Evolutionary conservation across 2,888 invertebrate species (phyloP).

Genomic region (Drosophila mayaguana): DNA sequence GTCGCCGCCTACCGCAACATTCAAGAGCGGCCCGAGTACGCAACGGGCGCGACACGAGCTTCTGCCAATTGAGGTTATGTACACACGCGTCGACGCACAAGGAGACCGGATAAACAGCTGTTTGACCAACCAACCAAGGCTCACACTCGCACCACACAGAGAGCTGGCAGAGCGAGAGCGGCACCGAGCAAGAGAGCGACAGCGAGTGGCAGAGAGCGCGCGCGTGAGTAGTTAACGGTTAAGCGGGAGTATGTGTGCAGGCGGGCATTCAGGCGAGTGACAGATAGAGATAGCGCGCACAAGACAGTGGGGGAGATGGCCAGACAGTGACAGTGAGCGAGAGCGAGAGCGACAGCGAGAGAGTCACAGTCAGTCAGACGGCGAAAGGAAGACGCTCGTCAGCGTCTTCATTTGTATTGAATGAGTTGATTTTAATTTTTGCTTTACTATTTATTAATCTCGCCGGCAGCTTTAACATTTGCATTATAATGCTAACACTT

Average conservation of each 20-base stretch:
- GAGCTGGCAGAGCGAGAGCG: slow-evolving; percentile 15
- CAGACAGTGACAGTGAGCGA: slow-evolving; percentile 14
- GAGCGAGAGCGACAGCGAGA: slow-evolving; percentile 17
- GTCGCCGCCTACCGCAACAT: slow-evolving; percentile 75
- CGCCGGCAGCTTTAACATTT: slow-evolving; percentile 4
- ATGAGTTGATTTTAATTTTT: slow-evolving; percentile 40
- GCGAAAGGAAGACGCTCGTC: slow-evolving; percentile 71
- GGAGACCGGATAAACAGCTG: slow-evolving; percentile 58
- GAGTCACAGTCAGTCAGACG: slow-evolving; percentile 56
- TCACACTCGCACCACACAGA: slow-evolving; percentile 20
- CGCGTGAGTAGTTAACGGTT: slow-evolving; percentile 23
- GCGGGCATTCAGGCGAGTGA: slow-evolving; percentile 13
- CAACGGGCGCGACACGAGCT: slow-evolving; percentile 27
- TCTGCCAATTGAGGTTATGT: slow-evolving; percentile 72
- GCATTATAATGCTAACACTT: slow-evolving; percentile 32
- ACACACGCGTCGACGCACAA: slow-evolving; percentile 68
- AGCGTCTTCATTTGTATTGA: slow-evolving; percentile 66
- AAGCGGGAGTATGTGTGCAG: slow-evolving; percentile 8
- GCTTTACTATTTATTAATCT: slow-evolving; percentile 13
- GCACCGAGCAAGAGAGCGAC: slow-evolving; percentile 3
- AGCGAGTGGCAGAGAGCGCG: slow-evolving; percentile 27
- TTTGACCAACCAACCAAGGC: slow-evolving; percentile 34
- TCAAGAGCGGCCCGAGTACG: slow-evolving; percentile 44
- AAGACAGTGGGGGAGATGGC: slow-evolving; percentile 23
- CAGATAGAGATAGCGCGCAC: slow-evolving; percentile 26